Base-by-base conservation (phyloP, 1,140 invertebrate genomes). In the Rhagoletis pomonella region DNA sequence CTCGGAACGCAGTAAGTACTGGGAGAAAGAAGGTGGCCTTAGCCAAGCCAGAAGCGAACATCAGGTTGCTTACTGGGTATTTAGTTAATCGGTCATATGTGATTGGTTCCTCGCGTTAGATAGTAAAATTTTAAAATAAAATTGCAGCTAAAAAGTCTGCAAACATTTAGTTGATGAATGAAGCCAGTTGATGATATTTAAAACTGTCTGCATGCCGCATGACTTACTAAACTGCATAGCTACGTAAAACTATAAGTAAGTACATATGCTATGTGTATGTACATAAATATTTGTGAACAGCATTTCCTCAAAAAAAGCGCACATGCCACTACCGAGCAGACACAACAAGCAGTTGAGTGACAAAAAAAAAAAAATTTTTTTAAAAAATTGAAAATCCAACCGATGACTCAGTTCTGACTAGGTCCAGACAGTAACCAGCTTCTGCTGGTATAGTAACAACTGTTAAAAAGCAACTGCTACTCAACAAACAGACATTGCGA, bases 311-410 rank as follows among this genome's bases (percentile, higher is more conserved):
- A 6, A 59, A 12, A 6, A 59, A 59, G 12, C 12, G 6, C 60
- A 73, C 44, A 73, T 44, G 42, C 39, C 17, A 39, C 4, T 62
- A 62, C 4, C 10, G 17, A 14, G 67, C 4, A 73, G 67, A 73
- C 67, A 73, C 12, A 73, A n/a, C 67, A 47, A 42, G 14, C 67
- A 44, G 44, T 47, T 73, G 67, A 73, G 39, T 73, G 67, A 14
- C 29, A 29, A 29, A 73, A 17, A 1, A 69, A 42, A 12, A 69
- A 69, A 12, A 69, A 39, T n/a, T n/a, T n/a, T n/a, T n/a, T n/a
- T 69, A 69, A 12, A n/a, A 55, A 47, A 69, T 4, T 44, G 17
- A 12, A 73, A 44, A 10, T 47, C 12, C 67, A 12, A 73, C 14
- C 17, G 39, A 12, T 44, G 65, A 42, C 65, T 42, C 50, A 55